Percentiles rank a stretch among this genome's conserved stretches.
Evolutionary conservation across 2,797 vertebrate species (phyloP).

Genomic region (Oreochromis mossambicus): DNA sequence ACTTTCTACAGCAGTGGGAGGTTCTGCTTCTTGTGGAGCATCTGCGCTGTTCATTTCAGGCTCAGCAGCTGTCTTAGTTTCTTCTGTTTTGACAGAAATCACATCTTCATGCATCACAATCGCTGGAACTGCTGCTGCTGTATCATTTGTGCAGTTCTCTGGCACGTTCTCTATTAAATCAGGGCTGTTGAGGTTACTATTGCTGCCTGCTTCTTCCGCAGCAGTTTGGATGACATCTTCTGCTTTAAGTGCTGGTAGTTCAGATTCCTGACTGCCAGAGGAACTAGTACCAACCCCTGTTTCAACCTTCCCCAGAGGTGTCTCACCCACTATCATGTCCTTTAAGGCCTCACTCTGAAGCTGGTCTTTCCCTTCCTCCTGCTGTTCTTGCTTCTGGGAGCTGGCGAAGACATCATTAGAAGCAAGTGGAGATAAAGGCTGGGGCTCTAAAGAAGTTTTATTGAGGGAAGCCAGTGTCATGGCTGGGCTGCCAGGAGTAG

Average conservation of each 20-base stretch:
- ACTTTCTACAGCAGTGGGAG: not conserved
- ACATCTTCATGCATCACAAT: not conserved
- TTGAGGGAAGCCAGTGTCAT: not conserved
- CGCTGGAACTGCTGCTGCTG: not conserved
- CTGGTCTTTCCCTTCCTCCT: not conserved
- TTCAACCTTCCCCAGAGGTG: not conserved
- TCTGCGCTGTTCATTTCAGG: not conserved
- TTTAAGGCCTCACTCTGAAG: not conserved
- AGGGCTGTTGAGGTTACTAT: not conserved
- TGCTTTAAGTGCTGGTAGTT: not conserved
- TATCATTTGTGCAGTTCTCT: not conserved
- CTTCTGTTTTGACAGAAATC: not conserved
- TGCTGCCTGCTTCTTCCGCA: not conserved
- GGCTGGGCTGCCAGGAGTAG: slow-evolving; percentile 76
- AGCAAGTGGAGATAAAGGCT: slow-evolving; percentile 26
- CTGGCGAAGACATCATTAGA: not conserved
- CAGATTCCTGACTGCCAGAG: not conserved
- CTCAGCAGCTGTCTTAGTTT: not conserved
- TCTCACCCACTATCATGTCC: not conserved
- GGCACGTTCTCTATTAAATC: not conserved
- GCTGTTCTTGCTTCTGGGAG: not conserved
- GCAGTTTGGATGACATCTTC: not conserved
- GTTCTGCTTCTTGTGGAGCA: not conserved
- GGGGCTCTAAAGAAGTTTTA: not conserved
- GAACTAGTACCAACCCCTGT: not conserved